Evolutionary conservation across 2,888 invertebrate species (phyloP).

Genomic region (Piscicola geometra): DNA sequence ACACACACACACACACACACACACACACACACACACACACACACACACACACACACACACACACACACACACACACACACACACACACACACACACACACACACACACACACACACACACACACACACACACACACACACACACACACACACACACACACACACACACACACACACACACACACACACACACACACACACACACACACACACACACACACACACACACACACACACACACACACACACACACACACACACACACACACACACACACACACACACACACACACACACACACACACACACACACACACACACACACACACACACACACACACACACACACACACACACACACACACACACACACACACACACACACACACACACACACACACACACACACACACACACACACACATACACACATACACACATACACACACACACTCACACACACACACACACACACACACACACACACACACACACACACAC

Average conservation of each 20-base stretch:
- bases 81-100: conserved; percentile 11
- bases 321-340: neutral
- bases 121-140: conserved; percentile 28
- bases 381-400: conserved; percentile 12
- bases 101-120: conserved; percentile 20
- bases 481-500: conserved; percentile 6
- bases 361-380: conserved; percentile 7
- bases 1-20: conserved; percentile 10
- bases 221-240: conserved; percentile 7
- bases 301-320: conserved; percentile 23
- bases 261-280: conserved; percentile 4
- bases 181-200: conserved; percentile 29
- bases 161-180: conserved; percentile 14
- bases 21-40: conserved; percentile 26
- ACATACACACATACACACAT: neutral
- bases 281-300: neutral
- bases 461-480: conserved; percentile 21
- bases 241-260: neutral
- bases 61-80: conserved; percentile 11
- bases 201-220: conserved; percentile 27
- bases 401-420: conserved; percentile 17
- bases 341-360: neutral
- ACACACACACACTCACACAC: conserved; percentile 1
- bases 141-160: conserved; percentile 14
- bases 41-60: conserved; percentile 29